Conservation (phyloP, 37 sponge, comb jelly and placozoan species). For the Crambe crambe region DNA sequence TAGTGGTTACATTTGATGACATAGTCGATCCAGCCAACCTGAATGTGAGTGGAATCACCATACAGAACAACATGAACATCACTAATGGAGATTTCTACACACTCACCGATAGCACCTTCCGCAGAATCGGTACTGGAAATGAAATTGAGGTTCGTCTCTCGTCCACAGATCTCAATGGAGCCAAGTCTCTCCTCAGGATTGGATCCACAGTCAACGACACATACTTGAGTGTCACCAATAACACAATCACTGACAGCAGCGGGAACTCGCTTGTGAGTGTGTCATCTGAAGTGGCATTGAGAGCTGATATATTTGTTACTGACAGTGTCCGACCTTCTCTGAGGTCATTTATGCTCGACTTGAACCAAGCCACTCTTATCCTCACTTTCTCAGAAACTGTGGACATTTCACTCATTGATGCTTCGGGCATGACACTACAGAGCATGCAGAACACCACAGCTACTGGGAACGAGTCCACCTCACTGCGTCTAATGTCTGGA, state of each 20-base stretch:
- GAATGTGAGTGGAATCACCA: slow-evolving; percentile 61
- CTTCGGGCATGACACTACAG: slow-evolving; percentile 52
- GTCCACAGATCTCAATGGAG: slow-evolving; percentile 65
- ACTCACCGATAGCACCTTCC: slow-evolving; percentile 38
- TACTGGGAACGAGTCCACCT: slow-evolving; percentile 29
- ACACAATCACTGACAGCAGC: slow-evolving; percentile 58
- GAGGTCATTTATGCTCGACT: slow-evolving; percentile 48
- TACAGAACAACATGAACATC: slow-evolving; percentile 47
- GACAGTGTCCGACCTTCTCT: slow-evolving; percentile 55
- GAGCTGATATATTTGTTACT: slow-evolving; percentile 17
- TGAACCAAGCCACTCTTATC: slow-evolving; percentile 66
- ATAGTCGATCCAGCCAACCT: slow-evolving; percentile 60
- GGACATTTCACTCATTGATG: slow-evolving; percentile 49
- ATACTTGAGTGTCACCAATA: slow-evolving; percentile 52
- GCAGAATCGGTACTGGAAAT: slow-evolving; percentile 29
- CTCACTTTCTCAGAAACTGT: slow-evolving; percentile 78
- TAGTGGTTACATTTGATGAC: slow-evolving; percentile 80
- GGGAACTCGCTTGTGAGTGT: slow-evolving; percentile 54
- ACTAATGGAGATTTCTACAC: slow-evolving; percentile 61
- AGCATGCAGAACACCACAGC: slow-evolving; percentile 21
- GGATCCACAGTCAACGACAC: slow-evolving; percentile 65
- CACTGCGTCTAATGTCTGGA: slow-evolving; percentile 46
- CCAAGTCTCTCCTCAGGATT: slow-evolving; percentile 62
- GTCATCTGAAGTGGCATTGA: slow-evolving; percentile 19
- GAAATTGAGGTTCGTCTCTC: slow-evolving; percentile 23